Conservation (phyloP, 2,113 vertebrate species). For the Caranx ignobilis region DNA sequence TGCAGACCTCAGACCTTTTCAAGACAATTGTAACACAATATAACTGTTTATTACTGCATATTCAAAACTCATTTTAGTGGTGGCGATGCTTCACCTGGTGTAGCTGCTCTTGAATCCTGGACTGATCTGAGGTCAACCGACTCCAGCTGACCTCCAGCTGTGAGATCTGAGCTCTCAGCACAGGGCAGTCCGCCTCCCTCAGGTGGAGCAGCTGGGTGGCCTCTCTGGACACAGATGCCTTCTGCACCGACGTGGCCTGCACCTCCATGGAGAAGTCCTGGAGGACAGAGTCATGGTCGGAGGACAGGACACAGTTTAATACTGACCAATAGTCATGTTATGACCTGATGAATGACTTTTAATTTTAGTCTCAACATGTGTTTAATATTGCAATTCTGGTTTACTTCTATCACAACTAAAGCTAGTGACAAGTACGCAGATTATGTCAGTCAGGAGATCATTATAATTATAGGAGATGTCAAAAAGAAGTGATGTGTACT, state of each 20-base stretch:
- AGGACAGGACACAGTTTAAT: neutral
- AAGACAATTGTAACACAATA: neutral
- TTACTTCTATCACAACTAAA: neutral
- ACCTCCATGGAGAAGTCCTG: constrained; percentile 90
- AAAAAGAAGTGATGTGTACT: too few species aligned
- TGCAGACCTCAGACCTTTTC: too few species aligned
- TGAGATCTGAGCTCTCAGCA: constrained; percentile 81
- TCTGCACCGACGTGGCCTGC: constrained; percentile 85
- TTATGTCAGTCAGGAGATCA: neutral
- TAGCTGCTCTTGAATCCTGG: constrained; percentile 86
- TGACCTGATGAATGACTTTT: neutral
- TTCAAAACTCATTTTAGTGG: neutral
- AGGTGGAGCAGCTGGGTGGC: constrained; percentile 87
- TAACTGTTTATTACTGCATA: neutral
- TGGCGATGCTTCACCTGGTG: constrained; percentile 84
- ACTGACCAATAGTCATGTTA: neutral
- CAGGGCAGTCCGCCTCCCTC: constrained; percentile 83
- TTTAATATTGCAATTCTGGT: neutral
- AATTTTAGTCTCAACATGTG: neutral
- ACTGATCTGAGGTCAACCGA: constrained; percentile 84
- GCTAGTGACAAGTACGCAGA: neutral
- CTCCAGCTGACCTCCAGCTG: constrained; percentile 89
- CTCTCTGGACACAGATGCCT: constrained; percentile 80
- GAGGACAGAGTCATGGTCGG: neutral
- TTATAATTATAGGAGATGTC: too few species aligned